These are phyloP conservation scores for Diadumene lineata DNA, from an alignment of 92 coral and sea anemone genomes.

Conservation along the genomic window DNA sequence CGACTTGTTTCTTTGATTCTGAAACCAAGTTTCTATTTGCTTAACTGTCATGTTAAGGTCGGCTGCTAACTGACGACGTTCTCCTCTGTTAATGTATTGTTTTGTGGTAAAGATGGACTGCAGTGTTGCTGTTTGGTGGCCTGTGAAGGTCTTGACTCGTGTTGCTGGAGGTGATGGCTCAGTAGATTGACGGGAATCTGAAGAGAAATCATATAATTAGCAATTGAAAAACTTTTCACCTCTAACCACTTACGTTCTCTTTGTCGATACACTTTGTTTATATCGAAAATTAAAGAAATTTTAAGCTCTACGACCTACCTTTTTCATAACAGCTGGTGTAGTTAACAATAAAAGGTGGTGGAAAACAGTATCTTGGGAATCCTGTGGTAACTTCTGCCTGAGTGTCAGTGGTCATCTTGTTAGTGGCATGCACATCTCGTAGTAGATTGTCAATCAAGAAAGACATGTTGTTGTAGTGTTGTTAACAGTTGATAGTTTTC, in stretches of 20 bases:
- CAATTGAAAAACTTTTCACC: no score
- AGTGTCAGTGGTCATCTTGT: neutral
- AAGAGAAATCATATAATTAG: neutral
- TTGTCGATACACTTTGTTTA: no score
- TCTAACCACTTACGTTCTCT: no score
- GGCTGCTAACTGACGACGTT: slow-evolving; percentile 16
- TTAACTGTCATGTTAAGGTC: slow-evolving; percentile 28
- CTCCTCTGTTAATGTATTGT: slow-evolving; percentile 16
- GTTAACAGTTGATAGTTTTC: neutral
- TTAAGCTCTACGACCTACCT: neutral
- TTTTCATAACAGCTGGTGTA: neutral
- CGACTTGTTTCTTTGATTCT: slow-evolving; percentile 28
- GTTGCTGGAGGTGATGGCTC: neutral
- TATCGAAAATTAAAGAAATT: no score
- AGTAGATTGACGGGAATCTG: neutral
- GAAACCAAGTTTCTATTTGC: slow-evolving; percentile 30
- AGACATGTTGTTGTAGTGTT: neutral
- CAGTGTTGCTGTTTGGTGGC: slow-evolving; percentile 10
- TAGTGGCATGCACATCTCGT: neutral
- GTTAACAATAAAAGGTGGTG: neutral
- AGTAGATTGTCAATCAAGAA: neutral
- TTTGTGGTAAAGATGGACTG: slow-evolving; percentile 5
- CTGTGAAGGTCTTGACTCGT: slow-evolving; percentile 11
- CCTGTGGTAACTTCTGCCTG: neutral
- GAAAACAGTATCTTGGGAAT: neutral